Evolutionary conservation across 2,888 invertebrate species (phyloP).

Genomic region (Cataglyphis cursor): DNA sequence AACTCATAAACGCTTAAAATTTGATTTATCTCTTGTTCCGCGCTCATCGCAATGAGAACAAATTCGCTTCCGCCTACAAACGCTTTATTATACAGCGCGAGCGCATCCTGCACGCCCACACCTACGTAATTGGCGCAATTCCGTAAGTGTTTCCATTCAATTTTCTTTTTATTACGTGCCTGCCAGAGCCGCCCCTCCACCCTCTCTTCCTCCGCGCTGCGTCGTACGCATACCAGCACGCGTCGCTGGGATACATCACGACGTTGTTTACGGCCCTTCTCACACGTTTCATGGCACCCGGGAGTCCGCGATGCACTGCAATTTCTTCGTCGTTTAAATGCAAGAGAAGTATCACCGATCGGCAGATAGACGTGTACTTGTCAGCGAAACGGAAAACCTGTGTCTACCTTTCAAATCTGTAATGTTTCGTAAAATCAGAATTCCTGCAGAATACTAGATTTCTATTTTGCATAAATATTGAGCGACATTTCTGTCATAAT

Average conservation of each 20-base stretch:
- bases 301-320: slow-evolving; percentile 53
- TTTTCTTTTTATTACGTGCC: slow-evolving; percentile 56
- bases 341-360: background rate
- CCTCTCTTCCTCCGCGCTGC: background rate
- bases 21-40: slow-evolving; percentile 46
- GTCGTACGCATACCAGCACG: slow-evolving; percentile 32
- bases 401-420: background rate
- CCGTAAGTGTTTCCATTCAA: slow-evolving; percentile 58
- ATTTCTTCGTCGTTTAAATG: slow-evolving; percentile 58
- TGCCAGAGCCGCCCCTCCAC: background rate
- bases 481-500: background rate
- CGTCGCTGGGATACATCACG: slow-evolving; percentile 37
- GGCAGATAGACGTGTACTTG: background rate
- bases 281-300: slow-evolving; percentile 48
- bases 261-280: slow-evolving; percentile 43
- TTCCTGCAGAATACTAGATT: background rate
- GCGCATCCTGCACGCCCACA: slow-evolving; percentile 43
- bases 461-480: background rate
- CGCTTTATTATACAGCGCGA: slow-evolving; percentile 52
- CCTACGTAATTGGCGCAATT: slow-evolving; percentile 56
- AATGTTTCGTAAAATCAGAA: background rate
- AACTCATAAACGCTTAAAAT: slow-evolving; percentile 52
- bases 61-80: slow-evolving; percentile 34
- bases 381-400: background rate
- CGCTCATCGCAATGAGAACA: slow-evolving; percentile 47